Conservation (phyloP, 2,797 vertebrate genomes). For the Lepus oiostolus region DNA sequence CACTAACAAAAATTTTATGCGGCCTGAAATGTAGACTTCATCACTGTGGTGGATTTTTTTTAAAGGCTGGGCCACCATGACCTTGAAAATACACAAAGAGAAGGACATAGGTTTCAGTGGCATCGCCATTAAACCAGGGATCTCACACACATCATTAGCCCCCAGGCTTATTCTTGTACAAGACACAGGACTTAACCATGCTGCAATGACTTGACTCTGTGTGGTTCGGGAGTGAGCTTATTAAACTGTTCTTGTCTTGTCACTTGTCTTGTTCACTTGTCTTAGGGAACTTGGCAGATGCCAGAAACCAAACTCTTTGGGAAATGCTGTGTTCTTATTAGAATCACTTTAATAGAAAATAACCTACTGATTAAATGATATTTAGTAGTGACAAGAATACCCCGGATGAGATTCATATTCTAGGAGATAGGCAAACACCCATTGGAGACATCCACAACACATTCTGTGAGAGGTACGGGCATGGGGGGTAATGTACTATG, state of each 20-base stretch:
- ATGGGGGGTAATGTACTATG: neutral
- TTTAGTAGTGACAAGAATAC: neutral
- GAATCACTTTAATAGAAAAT: conserved; percentile 21
- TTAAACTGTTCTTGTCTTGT: no score
- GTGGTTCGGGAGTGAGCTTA: neutral
- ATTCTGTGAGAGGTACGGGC: neutral
- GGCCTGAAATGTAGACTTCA: conserved; percentile 43
- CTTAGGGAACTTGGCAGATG: neutral
- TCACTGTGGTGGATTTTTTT: conserved; percentile 11
- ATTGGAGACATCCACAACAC: neutral
- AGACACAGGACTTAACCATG: neutral
- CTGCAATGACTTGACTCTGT: neutral
- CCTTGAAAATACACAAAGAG: conserved; percentile 53
- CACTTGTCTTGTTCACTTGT: neutral
- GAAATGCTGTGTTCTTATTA: neutral
- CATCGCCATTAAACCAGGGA: neutral
- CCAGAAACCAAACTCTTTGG: conserved; percentile 20
- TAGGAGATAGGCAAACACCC: neutral
- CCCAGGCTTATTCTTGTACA: neutral
- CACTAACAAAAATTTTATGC: conserved; percentile 50
- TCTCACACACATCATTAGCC: neutral
- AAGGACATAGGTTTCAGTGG: neutral
- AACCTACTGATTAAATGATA: neutral
- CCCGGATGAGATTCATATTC: neutral
- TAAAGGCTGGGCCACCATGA: conserved; percentile 41